Evolutionary conservation across 2,113 vertebrate genomes (phyloP), one percentile per base, ranked within the genome.

Genomic region (Chunga burmeisteri): DNA sequence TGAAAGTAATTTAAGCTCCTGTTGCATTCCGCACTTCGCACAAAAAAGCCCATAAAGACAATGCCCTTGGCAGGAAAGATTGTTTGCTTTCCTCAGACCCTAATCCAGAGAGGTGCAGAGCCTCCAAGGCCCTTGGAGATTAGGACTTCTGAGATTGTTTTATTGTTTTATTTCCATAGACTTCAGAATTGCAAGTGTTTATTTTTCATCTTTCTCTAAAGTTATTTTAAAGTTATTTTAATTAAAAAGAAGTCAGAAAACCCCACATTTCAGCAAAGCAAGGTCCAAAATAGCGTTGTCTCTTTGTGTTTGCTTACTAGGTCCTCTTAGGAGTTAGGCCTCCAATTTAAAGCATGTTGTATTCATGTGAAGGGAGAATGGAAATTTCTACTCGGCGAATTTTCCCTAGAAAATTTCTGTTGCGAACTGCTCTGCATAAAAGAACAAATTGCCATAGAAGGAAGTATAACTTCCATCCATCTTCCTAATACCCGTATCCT

Each of bases 241-340:
- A 97, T 93, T 95, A 93, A 96, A 93, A 95, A 84, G 78, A 91
- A 94, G 78, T 59, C 40, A 79, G 67, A 94, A 97, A 96, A 89
- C 78, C 65, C 55, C 72, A 78, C 18, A 22, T 90, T 95, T 95
- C 72, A 88, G 56, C 55, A 86, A 88, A 88, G 75, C 63, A 81
- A 63, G 79, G n/a, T 90, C 95, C 73, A 94, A 95, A 93, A 85
- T 85, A 96, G 78, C 72, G 36, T 81, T 84, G 63, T 90, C 86
- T 93, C 79, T 90, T 88, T 86, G 32, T 88, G 47, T 88, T 96
- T 95, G 77, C 77, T 92, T 81, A 67, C 52, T 36, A 81, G 79
- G n/a, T 88, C 47, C 96, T 96, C 94, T 71, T 86, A 88, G 96
- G 94, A 96, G 61, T 83, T 84, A 55, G 68, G 47, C 36, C 55